phyloP scores from a whole-genome alignment of 2,888 invertebrate species.

The Oxycera nigricornis region DNA sequence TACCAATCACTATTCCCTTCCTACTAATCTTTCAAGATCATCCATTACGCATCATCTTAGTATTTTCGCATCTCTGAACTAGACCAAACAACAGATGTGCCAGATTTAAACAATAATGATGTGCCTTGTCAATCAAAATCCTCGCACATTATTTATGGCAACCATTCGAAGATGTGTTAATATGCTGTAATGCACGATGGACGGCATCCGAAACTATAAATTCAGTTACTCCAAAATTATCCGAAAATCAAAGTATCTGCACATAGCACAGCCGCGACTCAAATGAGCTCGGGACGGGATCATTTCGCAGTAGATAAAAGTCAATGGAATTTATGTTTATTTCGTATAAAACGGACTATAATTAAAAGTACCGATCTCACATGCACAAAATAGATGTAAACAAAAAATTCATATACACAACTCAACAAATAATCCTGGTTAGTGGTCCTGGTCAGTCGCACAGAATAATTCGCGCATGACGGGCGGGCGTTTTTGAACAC shows the following conservation, averaged over 20 bases:
- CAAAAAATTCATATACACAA: neutral
- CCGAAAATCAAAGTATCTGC: neutral
- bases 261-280: neutral
- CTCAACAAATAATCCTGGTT: neutral
- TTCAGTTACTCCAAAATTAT: constrained; percentile 12
- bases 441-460: neutral
- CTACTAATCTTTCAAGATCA: too few species aligned
- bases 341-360: constrained; percentile 4
- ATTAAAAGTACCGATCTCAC: neutral
- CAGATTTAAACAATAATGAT: neutral
- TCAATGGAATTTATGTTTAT: constrained; percentile 25
- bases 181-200: constrained; percentile 3
- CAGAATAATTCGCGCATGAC: neutral
- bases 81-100: neutral
- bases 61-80: neutral
- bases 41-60: too few species aligned
- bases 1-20: too few species aligned
- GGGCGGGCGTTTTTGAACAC: neutral
- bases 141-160: neutral
- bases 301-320: neutral
- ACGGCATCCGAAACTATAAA: neutral
- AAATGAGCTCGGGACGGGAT: neutral
- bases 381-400: constrained; percentile 9
- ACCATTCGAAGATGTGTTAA: neutral
- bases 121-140: constrained; percentile 18